A percentile compares a stretch with the other conserved stretches of the same genome.
Evolutionary conservation across 1,140 invertebrate species (phyloP).

Genomic region (Drosophila sechellia): DNA sequence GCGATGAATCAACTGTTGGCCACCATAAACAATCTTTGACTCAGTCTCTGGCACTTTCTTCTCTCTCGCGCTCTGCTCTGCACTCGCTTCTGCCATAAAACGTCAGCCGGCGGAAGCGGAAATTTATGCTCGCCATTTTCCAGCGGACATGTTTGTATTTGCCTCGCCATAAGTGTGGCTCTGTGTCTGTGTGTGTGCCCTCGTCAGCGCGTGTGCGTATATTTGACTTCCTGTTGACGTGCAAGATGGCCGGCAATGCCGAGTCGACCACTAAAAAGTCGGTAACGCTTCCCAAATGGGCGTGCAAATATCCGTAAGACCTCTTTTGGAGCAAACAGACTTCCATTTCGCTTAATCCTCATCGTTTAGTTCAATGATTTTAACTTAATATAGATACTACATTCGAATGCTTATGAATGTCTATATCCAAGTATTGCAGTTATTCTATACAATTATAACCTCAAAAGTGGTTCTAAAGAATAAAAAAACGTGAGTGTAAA

Average conservation of each 20-base stretch:
- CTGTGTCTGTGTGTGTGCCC: constrained; percentile 19
- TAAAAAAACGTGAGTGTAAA: too few species aligned
- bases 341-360: neutral
- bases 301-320: neutral
- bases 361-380: too few species aligned
- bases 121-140: constrained; percentile 79
- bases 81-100: constrained; percentile 54
- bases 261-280: constrained; percentile 25
- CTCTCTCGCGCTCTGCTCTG: neutral
- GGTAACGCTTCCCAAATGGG: constrained; percentile 8
- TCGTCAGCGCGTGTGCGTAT: constrained; percentile 21
- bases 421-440: too few species aligned
- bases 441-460: neutral
- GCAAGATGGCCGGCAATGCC: constrained; percentile 53
- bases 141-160: constrained; percentile 40
- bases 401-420: too few species aligned
- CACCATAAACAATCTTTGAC: constrained; percentile 77
- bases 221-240: constrained; percentile 75
- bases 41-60: constrained; percentile 21
- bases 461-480: too few species aligned
- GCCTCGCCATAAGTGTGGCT: constrained; percentile 10
- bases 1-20: constrained; percentile 78
- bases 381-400: too few species aligned
- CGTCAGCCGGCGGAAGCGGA: constrained; percentile 57
- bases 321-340: neutral